phyloP scores from a whole-genome alignment of 2,888 invertebrate species.

The Pterostichus madidus region DNA sequence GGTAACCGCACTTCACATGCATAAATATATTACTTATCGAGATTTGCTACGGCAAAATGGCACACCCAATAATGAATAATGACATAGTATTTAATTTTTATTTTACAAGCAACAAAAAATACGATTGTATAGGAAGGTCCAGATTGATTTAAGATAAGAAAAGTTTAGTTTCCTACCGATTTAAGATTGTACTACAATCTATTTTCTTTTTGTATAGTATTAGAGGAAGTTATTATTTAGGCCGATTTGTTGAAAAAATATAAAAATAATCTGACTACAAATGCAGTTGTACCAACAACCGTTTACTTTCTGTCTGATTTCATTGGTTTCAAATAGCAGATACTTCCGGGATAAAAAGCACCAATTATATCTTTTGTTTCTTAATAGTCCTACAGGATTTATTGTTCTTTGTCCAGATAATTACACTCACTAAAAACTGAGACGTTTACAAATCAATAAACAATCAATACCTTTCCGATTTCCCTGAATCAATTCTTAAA shows the following conservation, averaged over 20 bases:
- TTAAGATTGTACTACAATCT: not conserved
- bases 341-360: not conserved
- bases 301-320: constrained; percentile 9
- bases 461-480: not conserved
- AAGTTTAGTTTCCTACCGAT: not conserved
- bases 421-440: not conserved
- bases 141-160: no score
- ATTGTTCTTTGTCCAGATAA: not conserved
- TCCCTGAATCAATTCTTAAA: no score
- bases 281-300: not conserved
- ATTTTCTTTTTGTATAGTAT: not conserved
- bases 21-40: no score
- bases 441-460: constrained; percentile 8
- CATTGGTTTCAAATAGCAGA: not conserved
- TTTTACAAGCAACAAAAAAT: no score
- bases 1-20: no score
- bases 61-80: no score
- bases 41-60: no score
- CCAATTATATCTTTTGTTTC: not conserved
- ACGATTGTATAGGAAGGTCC: no score
- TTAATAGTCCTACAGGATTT: not conserved
- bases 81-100: no score
- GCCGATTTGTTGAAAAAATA: not conserved
- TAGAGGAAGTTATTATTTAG: not conserved
- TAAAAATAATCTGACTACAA: not conserved